Evolutionary conservation across 2,797 vertebrate species (phyloP), one percentile per base, ranked within the genome.

Genomic region (Brachyrhaphis roseni): DNA sequence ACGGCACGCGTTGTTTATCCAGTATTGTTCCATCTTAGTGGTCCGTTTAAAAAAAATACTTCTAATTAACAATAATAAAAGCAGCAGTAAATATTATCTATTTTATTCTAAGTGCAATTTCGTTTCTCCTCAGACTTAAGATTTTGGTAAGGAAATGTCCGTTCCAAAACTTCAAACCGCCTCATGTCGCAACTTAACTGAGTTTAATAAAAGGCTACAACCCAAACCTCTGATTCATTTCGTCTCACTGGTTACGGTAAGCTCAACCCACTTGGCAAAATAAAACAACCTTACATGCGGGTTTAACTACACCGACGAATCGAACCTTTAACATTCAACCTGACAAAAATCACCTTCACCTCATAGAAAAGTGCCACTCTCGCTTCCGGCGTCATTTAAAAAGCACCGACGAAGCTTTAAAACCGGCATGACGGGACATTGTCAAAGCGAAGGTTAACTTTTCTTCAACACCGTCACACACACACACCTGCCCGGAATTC

Each of bases 401-500:
- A 34, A 45, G 5, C 36, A 49, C 11, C 26, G 11, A 1, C 1
- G 10, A 57, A 31, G 34, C 53, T 5, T 53, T 2, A 5, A 74
- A 73, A 81, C 39, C 73, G 49, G 3, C 26, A 1, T 20, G 28
- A 18, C n/a, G 12, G 43, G 11, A 6, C 55, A 2, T 76, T 76
- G 74, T 41, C n/a, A 82, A 68, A 86, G 41, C 76, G 26, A 74
- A 46, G 4, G 23, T 28, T 0, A 91, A 93, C 91, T 94, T 92
- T 93, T 86, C 45, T 4, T 62, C 3, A 8, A 13, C 82, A 84
- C 84, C 80, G 71, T n/a, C 80, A 82, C 87, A 82, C 80, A 83
- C 87, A 82, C 66, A 70, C 90, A 94, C 91, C 93, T 94, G 93
- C 85, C 79, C 12, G 76, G 76, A 51, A 84, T 76, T 66, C 47